Evolutionary conservation across 2,113 vertebrate genomes (phyloP), one percentile per base, ranked within the genome.

Genomic region (Takifugu flavidus): DNA sequence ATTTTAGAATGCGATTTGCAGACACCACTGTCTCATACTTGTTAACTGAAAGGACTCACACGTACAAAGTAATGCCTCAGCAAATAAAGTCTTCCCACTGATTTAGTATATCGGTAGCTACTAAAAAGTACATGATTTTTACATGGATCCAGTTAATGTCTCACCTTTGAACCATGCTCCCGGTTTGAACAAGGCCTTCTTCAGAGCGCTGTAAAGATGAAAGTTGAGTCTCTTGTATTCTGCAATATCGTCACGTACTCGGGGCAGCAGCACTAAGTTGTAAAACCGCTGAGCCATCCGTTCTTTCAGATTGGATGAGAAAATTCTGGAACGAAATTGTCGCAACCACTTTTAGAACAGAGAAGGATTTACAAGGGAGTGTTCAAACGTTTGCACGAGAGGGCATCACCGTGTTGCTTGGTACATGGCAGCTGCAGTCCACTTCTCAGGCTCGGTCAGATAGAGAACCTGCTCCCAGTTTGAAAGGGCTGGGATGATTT

Each of bases 401-500:
- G 0, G 49, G 29, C 74, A 39, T 49, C 12, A 99, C 97, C 97
- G 92, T 2, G 97, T 98, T 67, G 96, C 97, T 51, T 99, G 96
- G 85, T 96, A 98, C 95, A 98, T 96, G 49, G 96, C 95, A 15
- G 95, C 96, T 1, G 97, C 97, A 0, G 93, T 96, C 96, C 97
- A 99, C 0, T 87, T 78, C 84, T 98, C 96, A 0, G 97, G 96
- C 62, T 98, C 95, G 0, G 96, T 98, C 82, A 99, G 78, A 67
- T 98, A 98, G 25, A 99, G 93, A 67, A 99, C 90, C 85, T 99
- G 96, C 78, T 98, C 97, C 97, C 97, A 98, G 85, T 98, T 98
- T 67, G 95, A 93, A 46, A 98, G 88, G 0, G 96, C 94, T 6
- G 97, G 96, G 54, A 99, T 94, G 67, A 99, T 95, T 86, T 99